phyloP scores from a whole-genome alignment of 1,140 invertebrate species.

The Diabrotica virgifera region DNA sequence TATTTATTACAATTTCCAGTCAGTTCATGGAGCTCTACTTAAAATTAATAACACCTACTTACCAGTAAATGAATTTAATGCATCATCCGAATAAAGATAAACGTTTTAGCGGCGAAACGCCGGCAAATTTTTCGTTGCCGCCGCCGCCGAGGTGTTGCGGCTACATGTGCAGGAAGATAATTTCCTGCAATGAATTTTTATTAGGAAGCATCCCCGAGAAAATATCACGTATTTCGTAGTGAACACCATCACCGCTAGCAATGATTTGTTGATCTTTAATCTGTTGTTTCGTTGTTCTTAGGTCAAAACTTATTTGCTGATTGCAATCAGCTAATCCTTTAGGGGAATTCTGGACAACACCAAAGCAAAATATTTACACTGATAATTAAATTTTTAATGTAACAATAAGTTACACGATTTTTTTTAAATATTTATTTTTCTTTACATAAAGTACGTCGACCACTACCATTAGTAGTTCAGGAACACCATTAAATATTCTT shows the following conservation, averaged over 20 bases:
- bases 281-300: not conserved
- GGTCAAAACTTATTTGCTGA: not conserved
- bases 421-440: no score
- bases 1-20: not conserved
- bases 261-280: constrained; percentile 3
- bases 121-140: not conserved
- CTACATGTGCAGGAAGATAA: not conserved
- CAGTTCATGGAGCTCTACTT: not conserved
- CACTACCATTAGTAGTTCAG: no score
- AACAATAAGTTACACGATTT: no score
- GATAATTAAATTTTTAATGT: no score
- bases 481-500: no score
- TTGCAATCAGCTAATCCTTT: not conserved
- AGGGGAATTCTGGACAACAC: no score
- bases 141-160: not conserved
- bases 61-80: not conserved
- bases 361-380: no score
- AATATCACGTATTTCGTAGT: not conserved
- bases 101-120: not conserved
- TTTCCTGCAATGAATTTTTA: constrained; percentile 2
- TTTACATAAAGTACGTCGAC: no score
- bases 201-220: not conserved
- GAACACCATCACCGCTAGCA: not conserved
- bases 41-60: constrained; percentile 3
- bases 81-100: constrained; percentile 2